Conservation (phyloP, 1,140 invertebrate species). For the Drosophila nebulosa region DNA sequence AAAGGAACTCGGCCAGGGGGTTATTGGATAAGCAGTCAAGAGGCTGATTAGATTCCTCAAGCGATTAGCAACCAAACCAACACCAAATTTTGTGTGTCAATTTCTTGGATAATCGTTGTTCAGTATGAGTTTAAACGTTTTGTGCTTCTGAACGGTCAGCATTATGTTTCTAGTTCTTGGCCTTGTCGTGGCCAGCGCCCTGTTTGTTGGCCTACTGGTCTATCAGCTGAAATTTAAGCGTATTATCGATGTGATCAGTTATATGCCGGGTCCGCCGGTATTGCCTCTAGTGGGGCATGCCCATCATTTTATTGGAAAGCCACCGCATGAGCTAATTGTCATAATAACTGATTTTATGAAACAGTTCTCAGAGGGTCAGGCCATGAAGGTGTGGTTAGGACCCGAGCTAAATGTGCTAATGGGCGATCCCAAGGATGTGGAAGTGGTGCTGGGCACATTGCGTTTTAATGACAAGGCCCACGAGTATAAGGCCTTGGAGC, state of each 20-base stretch:
- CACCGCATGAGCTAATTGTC: slow-evolving; percentile 46
- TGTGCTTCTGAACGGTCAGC: not conserved
- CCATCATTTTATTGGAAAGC: slow-evolving; percentile 60
- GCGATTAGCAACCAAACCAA: not conserved
- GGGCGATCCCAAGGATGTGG: slow-evolving; percentile 64
- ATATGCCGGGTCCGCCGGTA: slow-evolving; percentile 56
- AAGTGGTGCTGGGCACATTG: slow-evolving; percentile 54
- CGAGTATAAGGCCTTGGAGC: slow-evolving; percentile 85
- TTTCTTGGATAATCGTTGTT: not conserved
- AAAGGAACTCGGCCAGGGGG: too few species aligned
- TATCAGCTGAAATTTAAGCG: slow-evolving; percentile 69
- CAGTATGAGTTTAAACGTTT: slow-evolving; percentile 1
- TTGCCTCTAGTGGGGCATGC: slow-evolving; percentile 68
- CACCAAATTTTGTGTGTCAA: too few species aligned
- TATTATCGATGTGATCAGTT: slow-evolving; percentile 56
- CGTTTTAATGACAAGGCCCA: slow-evolving; percentile 73
- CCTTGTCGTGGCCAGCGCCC: slow-evolving; percentile 44
- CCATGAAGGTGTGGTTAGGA: slow-evolving; percentile 81
- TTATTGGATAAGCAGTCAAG: not conserved
- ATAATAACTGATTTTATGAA: slow-evolving; percentile 36
- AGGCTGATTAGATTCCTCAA: slow-evolving; percentile 2
- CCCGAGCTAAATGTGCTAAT: slow-evolving; percentile 67
- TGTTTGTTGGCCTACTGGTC: slow-evolving; percentile 44
- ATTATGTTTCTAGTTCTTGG: slow-evolving; percentile 53
- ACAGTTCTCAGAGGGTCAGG: slow-evolving; percentile 69